Base-by-base conservation (phyloP, 2,888 invertebrate genomes). In the Bombyx huttoni region DNA sequence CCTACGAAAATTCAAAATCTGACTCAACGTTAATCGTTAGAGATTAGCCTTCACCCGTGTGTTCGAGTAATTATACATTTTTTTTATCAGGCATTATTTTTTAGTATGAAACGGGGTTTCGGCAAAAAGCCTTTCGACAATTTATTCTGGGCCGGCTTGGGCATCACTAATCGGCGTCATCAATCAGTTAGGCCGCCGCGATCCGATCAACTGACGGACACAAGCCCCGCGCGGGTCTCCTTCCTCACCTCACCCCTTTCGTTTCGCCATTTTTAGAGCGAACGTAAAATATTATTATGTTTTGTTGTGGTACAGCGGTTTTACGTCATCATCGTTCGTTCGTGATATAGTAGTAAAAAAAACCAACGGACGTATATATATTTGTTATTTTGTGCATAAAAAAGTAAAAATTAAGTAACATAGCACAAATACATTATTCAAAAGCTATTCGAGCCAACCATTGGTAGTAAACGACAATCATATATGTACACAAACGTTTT, bases 161-260 rank as follows among this genome's bases (percentile, higher is more conserved):
- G 81, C 84, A 83, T 83, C 87, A 82, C 85, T 87, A 87, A 88
- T 87, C 87, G 87, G 78, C 75, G 80, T 83, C 86, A 88, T 88
- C 87, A 87, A 88, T 88, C 87, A 87, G 84, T 73, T 73, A 65
- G 75, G 71, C 70, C 72, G 63, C 70, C 67, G 64, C 78, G 81
- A 83, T 83, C 81, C 80, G 84, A 84, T 84, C 84, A 77, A 80
- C 80, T 78, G 82, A 79, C 81, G 82, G 78, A 79, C 81, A 66
- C 65, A 51, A 64, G 60, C 62, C 67, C 58, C 58, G 52, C 58
- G 55, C 61, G 57, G 51, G 59, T 53, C 60, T 59, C 65, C 63
- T 59, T 59, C 65, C 63, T 59, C 61, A 7, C 40, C 61, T 58
- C 65, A 61, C 58, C 59, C 59, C 59, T 62, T 54, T 55, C 53